Evolutionary conservation across 2,888 invertebrate species (phyloP), one percentile per base, ranked within the genome.

Genomic region (Pristionchus fissidentatus): DNA sequence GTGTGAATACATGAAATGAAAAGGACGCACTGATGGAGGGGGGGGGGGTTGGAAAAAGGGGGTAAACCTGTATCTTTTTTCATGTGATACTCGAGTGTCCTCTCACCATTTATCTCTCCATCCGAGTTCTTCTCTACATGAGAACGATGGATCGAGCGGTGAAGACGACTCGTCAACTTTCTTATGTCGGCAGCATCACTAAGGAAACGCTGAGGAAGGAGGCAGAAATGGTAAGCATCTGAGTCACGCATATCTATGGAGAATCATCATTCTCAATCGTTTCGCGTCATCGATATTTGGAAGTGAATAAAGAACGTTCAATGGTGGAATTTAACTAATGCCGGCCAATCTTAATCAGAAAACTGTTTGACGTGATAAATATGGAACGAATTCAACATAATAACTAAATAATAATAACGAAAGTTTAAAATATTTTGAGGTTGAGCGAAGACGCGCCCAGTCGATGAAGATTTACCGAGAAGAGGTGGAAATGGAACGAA

Each of bases 181-280:
- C 75, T 19, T 75, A 75, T 38, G 75, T 75, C 1, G 75, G 75
- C 43, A 75, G 75, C 26, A 75, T 75, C 26, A 75, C 75, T 15
- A 75, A 75, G 49, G 75, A 75, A 46, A 46, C 75, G n/a, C 43
- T 75, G 8, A 43, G 75, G 32, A 75, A 66, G 38, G 66, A 66
- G 38, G 38, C 35, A 38, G 41, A 66, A 41, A 38, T 66, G 66
- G 66, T 66, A 38, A 57, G 1, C 10, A n/a, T n/a, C n/a, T n/a
- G n/a, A n/a, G n/a, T n/a, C n/a, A n/a, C n/a, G n/a, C n/a, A n/a
- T n/a, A n/a, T n/a, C n/a, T n/a, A n/a, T n/a, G n/a, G n/a, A n/a
- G n/a, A n/a, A n/a, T n/a, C n/a, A n/a, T n/a, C n/a, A n/a, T n/a
- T n/a, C n/a, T n/a, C n/a, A n/a, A n/a, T n/a, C n/a, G n/a, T n/a